phyloP scores from a whole-genome alignment of 30 jellyfish, hydroid and myxozoan genomes.

The Pelagia noctiluca region DNA sequence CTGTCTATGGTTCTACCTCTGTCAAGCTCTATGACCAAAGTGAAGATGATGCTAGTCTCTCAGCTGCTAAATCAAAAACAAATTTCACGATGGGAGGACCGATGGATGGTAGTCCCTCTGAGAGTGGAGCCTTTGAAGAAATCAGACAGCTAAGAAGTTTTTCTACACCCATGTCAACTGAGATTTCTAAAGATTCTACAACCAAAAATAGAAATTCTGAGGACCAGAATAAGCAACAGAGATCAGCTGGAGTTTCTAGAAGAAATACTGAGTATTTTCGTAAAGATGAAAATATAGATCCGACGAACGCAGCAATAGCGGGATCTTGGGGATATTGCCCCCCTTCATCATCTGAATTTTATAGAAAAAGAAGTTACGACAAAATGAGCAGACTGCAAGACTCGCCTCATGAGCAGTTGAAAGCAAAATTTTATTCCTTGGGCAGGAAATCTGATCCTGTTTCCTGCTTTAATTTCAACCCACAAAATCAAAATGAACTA shows the following conservation, averaged over 20 bases:
- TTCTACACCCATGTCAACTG: constrained; percentile 16
- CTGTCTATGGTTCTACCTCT: constrained; percentile 93
- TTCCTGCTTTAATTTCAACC: constrained; percentile 41
- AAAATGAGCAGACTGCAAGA: constrained; percentile 89
- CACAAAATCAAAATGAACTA: neutral
- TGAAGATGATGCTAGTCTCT: constrained; percentile 11
- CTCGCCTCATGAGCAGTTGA: constrained; percentile 70
- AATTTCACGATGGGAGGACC: neutral
- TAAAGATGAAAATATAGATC: too few relatives aligned
- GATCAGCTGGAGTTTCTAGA: too few relatives aligned
- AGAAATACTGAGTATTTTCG: too few relatives aligned
- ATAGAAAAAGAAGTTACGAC: constrained; percentile 63
- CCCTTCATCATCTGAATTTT: constrained; percentile 59
- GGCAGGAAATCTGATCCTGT: constrained; percentile 22
- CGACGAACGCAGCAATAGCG: neutral
- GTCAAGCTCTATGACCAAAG: constrained; percentile 80
- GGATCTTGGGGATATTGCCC: constrained; percentile 94
- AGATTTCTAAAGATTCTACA: too few relatives aligned
- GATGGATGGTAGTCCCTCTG: neutral
- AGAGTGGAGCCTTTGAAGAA: constrained; percentile 27
- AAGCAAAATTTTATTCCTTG: constrained; percentile 67
- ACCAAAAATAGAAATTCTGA: too few relatives aligned
- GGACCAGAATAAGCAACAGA: too few relatives aligned
- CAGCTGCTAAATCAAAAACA: neutral
- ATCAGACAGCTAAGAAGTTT: neutral